A percentile compares a stretch with the other conserved stretches of the same genome.
Conservation (phyloP, 2,797 vertebrate species). For the Eleutherodactylus coqui region DNA sequence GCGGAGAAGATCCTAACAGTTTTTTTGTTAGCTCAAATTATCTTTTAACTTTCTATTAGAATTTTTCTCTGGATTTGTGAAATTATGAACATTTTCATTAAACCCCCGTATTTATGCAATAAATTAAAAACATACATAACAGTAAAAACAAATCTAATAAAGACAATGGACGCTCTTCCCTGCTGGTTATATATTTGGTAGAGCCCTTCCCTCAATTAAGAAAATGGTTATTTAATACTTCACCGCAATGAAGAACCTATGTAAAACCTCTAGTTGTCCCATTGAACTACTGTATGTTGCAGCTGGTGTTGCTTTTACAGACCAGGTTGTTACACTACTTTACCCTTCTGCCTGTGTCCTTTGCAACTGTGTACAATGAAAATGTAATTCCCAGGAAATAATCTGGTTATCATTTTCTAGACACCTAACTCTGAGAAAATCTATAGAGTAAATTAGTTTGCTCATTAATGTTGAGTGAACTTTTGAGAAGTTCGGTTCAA, state of each 20-base stretch:
- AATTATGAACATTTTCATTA: neutral
- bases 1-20: neutral
- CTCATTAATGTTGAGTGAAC: too few relatives aligned
- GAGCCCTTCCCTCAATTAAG: neutral
- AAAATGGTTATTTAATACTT: neutral
- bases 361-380: neutral
- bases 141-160: neutral
- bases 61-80: neutral
- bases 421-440: neutral
- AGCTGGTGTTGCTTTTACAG: neutral
- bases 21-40: neutral
- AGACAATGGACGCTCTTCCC: too few relatives aligned
- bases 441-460: neutral
- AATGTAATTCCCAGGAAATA: neutral
- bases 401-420: neutral
- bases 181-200: neutral
- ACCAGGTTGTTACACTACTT: neutral
- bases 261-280: neutral
- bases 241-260: neutral
- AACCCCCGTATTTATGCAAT: neutral
- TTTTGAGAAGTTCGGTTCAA: too few relatives aligned
- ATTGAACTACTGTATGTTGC: neutral
- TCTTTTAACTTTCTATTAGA: neutral
- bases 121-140: constrained; percentile 41
- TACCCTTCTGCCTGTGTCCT: neutral